Base-by-base conservation (phyloP, 2,888 invertebrate genomes). In the Megaustenia siamemsis region DNA sequence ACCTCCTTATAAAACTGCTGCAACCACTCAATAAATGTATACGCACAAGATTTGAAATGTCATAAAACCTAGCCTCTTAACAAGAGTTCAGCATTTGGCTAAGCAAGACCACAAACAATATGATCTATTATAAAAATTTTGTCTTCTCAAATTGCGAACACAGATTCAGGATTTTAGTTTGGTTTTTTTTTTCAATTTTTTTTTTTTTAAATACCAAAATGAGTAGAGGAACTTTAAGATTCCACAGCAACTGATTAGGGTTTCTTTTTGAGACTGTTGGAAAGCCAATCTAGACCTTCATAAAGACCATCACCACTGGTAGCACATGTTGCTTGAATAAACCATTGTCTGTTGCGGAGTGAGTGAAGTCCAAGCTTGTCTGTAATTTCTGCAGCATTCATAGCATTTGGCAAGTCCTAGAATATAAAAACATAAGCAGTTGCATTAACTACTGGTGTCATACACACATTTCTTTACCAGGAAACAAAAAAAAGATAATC, bases 341-440 rank as follows among this genome's bases (percentile, higher is more conserved):
- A 94, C 94, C 94, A 94, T 97, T 98, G 97, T 95, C 99, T 97
- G 95, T 99, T 98, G 95, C 99, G 96, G 95, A 99, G 96, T 94
- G 98, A 97, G 95, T 99, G 99, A 95, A 99, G 96, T 89, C 98
- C 98, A 94, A 99, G 96, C 96, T 99, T 99, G 95, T 99, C 99
- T 93, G 99, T 99, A 92, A 99, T 98, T 96, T 99, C 99, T 88
- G 99, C 99, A 90, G 99, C 99, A 95, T 98, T 99, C 99, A 99
- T 99, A 92, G 99, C 99, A 95, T 99, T 99, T 93, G 99, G 99
- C 96, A 99, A 96, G 96, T 99, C 99, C 97, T 98, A 94, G 68
- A 69, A 71, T 75, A n/a, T 32, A 32, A 73, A 32, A 45, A 49
- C 10, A 49, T 15, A 66, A 10, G 28, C n/a, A n/a, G n/a, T n/a